Evolutionary conservation across 2,797 vertebrate genomes (phyloP).

Genomic region (Macrochelys suwanniensis): DNA sequence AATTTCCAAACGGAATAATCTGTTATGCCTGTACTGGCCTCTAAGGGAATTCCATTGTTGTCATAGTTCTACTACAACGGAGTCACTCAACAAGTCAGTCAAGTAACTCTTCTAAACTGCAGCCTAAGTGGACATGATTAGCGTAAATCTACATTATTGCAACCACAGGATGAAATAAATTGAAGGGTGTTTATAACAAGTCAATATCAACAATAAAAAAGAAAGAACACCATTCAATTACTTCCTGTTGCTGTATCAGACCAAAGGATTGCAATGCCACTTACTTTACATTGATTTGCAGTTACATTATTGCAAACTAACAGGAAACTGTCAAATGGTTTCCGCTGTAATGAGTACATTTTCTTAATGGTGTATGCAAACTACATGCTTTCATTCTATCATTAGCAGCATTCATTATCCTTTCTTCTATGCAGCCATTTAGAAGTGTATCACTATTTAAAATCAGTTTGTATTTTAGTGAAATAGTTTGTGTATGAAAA

Average conservation of each 20-base stretch:
- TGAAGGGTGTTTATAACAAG: fast-evolving
- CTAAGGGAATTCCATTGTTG: neutral
- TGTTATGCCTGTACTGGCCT: fast-evolving
- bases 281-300: neutral
- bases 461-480: neutral
- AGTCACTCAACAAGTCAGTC: neutral
- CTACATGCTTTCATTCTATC: neutral
- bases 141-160: neutral
- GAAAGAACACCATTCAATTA: neutral
- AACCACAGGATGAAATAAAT: neutral
- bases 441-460: neutral
- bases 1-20: fast-evolving
- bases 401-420: neutral
- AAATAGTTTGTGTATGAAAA: neutral
- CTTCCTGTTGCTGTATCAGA: neutral
- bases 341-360: neutral
- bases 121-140: neutral
- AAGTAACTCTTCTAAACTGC: neutral
- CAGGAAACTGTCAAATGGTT: neutral
- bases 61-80: neutral
- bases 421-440: neutral
- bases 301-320: neutral
- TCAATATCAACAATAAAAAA: neutral
- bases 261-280: neutral
- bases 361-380: neutral